These are phyloP conservation scores for Platypus cylindrus DNA, from an alignment of 2,888 invertebrate species.

Conservation along the genomic window DNA sequence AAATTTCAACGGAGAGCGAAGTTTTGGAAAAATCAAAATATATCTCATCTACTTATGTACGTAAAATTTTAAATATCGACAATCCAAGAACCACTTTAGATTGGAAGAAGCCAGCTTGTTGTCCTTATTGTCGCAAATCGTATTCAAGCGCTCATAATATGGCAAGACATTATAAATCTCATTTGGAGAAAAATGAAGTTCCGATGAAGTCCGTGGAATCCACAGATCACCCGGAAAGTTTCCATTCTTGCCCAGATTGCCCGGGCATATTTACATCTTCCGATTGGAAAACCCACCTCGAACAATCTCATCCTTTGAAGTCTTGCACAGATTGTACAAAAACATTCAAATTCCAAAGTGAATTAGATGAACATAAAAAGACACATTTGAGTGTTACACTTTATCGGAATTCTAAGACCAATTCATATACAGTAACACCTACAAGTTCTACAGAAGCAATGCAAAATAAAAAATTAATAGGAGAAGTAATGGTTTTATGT, in stretches of 20 bases:
- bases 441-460: too few species aligned
- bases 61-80: conserved; percentile 36
- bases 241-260: conserved; percentile 49
- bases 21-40: too few species aligned
- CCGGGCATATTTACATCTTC: conserved; percentile 44
- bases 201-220: too few species aligned
- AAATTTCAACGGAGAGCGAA: conserved; percentile 11
- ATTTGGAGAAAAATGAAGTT: conserved; percentile 13
- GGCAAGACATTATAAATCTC: conserved; percentile 41
- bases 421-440: conserved; percentile 44
- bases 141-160: conserved; percentile 44
- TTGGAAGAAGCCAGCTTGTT: conserved; percentile 25
- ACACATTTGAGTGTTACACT: conserved; percentile 54
- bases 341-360: conserved; percentile 45
- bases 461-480: conserved; percentile 36
- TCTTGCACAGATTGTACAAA: conserved; percentile 51
- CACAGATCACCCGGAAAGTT: conserved; percentile 38
- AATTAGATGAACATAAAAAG: conserved; percentile 52
- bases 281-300: conserved; percentile 44
- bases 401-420: conserved; percentile 49
- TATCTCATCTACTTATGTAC: too few species aligned
- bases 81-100: conserved; percentile 9
- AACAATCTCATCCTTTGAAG: conserved; percentile 43
- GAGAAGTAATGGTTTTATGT: conserved; percentile 39
- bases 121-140: conserved; percentile 43